Evolutionary conservation across 2,797 vertebrate genomes (phyloP).

Genomic region (Ibycter americanus): DNA sequence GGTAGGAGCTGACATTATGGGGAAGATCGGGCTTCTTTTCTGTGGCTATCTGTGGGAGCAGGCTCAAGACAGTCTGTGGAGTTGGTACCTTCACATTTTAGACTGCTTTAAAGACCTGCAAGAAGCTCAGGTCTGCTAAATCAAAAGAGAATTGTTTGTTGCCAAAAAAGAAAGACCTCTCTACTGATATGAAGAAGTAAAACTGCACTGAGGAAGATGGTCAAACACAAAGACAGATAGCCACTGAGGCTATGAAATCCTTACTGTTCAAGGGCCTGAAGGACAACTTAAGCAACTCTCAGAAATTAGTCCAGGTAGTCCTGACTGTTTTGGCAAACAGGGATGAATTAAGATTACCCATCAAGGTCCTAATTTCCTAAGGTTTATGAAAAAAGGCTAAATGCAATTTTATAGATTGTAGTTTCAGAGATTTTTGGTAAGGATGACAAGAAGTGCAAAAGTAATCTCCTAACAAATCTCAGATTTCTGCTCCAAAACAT

Average conservation of each 20-base stretch:
- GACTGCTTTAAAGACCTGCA: background rate
- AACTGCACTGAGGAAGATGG: background rate
- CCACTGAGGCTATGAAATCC: background rate
- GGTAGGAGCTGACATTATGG: background rate
- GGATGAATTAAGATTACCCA: background rate
- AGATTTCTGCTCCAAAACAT: background rate
- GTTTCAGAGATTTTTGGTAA: background rate
- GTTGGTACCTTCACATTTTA: background rate
- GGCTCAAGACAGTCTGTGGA: background rate
- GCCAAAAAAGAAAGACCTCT: background rate
- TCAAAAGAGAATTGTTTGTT: background rate
- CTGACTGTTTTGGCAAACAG: background rate
- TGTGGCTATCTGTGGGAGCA: background rate
- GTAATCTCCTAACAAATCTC: background rate
- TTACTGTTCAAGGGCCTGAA: background rate
- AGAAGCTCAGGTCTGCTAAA: background rate
- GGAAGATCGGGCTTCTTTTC: background rate
- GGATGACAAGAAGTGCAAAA: background rate
- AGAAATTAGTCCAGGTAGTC: background rate
- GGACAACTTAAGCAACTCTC: background rate
- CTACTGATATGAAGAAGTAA: background rate
- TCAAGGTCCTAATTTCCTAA: background rate
- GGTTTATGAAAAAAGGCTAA: background rate
- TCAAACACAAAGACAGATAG: background rate
- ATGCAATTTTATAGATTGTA: background rate